Evolutionary conservation across 2,888 invertebrate genomes (phyloP).

Genomic region (Ephialtes manifestator): DNA sequence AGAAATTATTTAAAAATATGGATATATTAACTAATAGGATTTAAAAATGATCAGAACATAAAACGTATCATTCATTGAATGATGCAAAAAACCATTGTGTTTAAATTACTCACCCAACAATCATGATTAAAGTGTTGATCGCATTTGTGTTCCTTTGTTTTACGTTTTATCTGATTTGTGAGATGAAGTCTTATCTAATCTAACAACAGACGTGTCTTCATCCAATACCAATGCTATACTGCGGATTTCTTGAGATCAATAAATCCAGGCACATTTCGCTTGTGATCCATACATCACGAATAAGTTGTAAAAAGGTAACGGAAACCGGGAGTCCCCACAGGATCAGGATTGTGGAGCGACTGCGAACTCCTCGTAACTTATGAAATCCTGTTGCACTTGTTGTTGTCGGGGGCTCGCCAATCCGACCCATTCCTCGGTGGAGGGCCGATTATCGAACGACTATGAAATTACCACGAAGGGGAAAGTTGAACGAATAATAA

Average conservation of each 20-base stretch:
- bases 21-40: too few species aligned
- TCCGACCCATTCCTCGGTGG: constrained; percentile 74
- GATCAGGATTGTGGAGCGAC: constrained; percentile 58
- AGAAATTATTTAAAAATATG: too few species aligned
- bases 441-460: constrained; percentile 76
- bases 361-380: constrained; percentile 75
- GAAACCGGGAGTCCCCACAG: constrained; percentile 64
- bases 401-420: constrained; percentile 83
- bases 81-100: too few species aligned
- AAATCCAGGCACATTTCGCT: not conserved
- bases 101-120: too few species aligned
- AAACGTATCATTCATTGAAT: too few species aligned
- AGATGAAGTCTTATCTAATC: too few species aligned
- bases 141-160: too few species aligned
- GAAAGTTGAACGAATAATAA: constrained; percentile 74
- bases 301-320: constrained; percentile 38
- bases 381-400: constrained; percentile 82
- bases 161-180: too few species aligned
- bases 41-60: too few species aligned
- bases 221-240: not conserved
- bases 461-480: constrained; percentile 73
- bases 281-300: not conserved
- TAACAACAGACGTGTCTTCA: too few species aligned
- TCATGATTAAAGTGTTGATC: too few species aligned
- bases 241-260: not conserved